Evolutionary conservation across 2,888 invertebrate species (phyloP).

Genomic region (Synanthedon formicaeformis): DNA sequence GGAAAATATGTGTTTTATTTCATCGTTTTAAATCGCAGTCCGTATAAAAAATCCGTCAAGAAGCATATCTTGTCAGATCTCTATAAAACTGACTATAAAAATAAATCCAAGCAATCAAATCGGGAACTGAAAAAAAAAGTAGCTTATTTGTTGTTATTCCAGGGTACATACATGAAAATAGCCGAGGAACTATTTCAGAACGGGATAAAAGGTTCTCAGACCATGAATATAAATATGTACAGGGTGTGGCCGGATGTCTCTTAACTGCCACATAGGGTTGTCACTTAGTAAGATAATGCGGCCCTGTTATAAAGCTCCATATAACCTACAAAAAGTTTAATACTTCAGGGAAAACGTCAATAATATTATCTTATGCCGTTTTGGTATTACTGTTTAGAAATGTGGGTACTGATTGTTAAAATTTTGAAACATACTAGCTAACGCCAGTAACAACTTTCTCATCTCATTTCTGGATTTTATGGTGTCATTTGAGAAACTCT

Average conservation of each 20-base stretch:
- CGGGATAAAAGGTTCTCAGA: conserved; percentile 47
- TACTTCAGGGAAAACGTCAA: no score
- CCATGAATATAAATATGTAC: conserved; percentile 58
- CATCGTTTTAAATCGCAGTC: background rate
- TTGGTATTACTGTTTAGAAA: no score
- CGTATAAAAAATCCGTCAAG: conserved; percentile 24
- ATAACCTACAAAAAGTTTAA: no score
- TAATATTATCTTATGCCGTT: no score
- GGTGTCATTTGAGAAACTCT: no score
- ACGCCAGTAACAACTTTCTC: no score
- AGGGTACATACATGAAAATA: conserved; percentile 49
- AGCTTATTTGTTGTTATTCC: conserved; percentile 60
- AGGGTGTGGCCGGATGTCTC: conserved; percentile 29
- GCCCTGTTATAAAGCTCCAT: no score
- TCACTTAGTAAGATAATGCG: background rate
- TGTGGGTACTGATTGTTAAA: no score
- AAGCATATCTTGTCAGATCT: conserved; percentile 48
- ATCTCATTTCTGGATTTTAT: no score
- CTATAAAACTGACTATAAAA: conserved; percentile 67
- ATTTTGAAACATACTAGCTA: no score
- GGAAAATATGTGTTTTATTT: background rate
- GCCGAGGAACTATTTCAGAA: conserved; percentile 48
- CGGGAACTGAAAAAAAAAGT: conserved; percentile 56
- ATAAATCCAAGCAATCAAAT: conserved; percentile 67
- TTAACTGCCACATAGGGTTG: conserved; percentile 30